These are phyloP conservation scores for Coccyzus lansbergi DNA, from an alignment of 2,797 vertebrate genomes.

Conservation along the genomic window DNA sequence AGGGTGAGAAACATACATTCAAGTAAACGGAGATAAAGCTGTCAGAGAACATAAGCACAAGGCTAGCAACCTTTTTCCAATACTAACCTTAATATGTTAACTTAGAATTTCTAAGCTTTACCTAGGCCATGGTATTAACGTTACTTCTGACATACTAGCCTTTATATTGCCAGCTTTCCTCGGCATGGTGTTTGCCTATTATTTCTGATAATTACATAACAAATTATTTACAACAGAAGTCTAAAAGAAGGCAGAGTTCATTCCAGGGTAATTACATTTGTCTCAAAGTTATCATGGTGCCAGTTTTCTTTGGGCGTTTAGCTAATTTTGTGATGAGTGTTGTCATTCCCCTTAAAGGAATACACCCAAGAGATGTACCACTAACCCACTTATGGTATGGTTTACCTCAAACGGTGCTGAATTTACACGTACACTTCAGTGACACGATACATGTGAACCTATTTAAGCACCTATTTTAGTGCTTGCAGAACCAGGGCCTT, in stretches of 20 bases:
- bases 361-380: background rate
- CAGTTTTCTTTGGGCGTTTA: background rate
- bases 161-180: background rate
- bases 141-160: background rate
- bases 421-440: background rate
- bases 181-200: background rate
- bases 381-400: background rate
- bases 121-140: background rate
- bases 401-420: background rate
- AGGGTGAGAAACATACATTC: background rate
- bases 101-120: background rate
- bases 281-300: background rate
- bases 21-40: background rate
- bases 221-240: background rate
- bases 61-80: background rate
- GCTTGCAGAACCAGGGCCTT: slow-evolving; percentile 7
- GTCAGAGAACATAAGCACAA: background rate
- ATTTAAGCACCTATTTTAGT: background rate
- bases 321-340: background rate
- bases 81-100: background rate
- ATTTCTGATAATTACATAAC: background rate
- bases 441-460: background rate
- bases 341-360: background rate
- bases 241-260: background rate
- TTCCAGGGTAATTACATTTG: background rate